phyloP scores from a whole-genome alignment of 2,113 vertebrate genomes.

The Archocentrus centrarchus region DNA sequence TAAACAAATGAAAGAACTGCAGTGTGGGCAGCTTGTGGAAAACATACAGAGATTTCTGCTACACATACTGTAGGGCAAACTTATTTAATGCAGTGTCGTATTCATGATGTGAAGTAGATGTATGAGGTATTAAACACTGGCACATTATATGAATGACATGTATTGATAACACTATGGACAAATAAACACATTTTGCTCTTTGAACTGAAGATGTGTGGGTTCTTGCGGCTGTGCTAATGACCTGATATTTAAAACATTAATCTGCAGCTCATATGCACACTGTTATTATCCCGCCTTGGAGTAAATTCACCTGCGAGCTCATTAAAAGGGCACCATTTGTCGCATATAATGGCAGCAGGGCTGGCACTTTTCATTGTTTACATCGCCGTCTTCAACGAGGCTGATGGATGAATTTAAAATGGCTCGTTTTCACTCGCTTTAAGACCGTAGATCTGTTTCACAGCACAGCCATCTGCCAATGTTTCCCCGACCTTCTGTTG shows the following conservation, averaged over 20 bases:
- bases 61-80: not conserved
- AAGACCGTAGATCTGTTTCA: constrained; percentile 33
- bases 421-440: not conserved
- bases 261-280: not conserved
- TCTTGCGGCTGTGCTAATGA: not conserved
- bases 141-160: constrained; percentile 4
- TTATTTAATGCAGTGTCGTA: constrained; percentile 2
- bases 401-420: constrained; percentile 28
- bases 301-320: constrained; percentile 11
- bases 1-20: not conserved
- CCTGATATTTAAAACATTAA: not conserved
- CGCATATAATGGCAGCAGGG: not conserved
- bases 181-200: constrained; percentile 39
- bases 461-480: constrained; percentile 48
- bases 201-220: not conserved
- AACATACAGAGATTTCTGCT: not conserved
- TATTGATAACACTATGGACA: constrained; percentile 5
- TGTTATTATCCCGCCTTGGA: not conserved
- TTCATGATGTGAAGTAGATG: constrained; percentile 12
- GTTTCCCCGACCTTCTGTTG: constrained; percentile 46
- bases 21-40: constrained; percentile 36
- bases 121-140: constrained; percentile 2
- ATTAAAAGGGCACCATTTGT: constrained; percentile 30
- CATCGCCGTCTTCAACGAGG: constrained; percentile 1
- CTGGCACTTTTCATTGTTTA: constrained; percentile 25